phyloP scores from a whole-genome alignment of 2,797 vertebrate genomes.

The Iguana delicatissima region DNA sequence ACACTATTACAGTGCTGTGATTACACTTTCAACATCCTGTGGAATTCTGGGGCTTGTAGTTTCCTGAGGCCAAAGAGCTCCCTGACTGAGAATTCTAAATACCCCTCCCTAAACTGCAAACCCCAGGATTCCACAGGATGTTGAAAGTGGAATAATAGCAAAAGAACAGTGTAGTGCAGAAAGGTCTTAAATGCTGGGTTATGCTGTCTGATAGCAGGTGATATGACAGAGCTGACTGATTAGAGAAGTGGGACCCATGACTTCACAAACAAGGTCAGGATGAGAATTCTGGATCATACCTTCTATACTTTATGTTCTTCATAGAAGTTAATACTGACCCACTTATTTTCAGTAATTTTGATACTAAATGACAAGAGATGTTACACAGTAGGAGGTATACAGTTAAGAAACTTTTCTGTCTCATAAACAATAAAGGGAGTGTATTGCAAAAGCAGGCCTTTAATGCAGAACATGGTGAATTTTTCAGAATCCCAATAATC shows the following conservation, averaged over 20 bases:
- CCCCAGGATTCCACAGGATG: no score
- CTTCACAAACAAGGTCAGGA: not conserved
- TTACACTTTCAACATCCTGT: no score
- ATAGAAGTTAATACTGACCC: not conserved
- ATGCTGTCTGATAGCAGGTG: not conserved
- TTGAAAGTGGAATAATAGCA: no score
- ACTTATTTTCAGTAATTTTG: constrained; percentile 10
- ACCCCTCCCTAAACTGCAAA: no score
- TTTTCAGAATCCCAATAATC: not conserved
- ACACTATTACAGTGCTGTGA: no score
- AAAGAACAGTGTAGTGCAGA: no score
- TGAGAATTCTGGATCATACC: not conserved
- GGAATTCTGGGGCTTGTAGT: no score
- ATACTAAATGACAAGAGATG: not conserved
- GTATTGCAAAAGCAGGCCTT: not conserved
- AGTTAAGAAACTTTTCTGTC: not conserved
- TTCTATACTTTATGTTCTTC: constrained; percentile 8
- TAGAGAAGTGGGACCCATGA: constrained; percentile 36
- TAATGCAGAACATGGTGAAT: not conserved
- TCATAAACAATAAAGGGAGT: not conserved
- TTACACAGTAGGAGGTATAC: constrained; percentile 2
- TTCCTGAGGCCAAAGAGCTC: no score
- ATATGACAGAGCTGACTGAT: constrained; percentile 22
- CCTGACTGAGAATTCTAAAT: no score
- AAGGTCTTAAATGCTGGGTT: no score